These are phyloP conservation scores for Pseudoatta argentina DNA, from an alignment of 1,140 invertebrate species.

Conservation along the genomic window DNA sequence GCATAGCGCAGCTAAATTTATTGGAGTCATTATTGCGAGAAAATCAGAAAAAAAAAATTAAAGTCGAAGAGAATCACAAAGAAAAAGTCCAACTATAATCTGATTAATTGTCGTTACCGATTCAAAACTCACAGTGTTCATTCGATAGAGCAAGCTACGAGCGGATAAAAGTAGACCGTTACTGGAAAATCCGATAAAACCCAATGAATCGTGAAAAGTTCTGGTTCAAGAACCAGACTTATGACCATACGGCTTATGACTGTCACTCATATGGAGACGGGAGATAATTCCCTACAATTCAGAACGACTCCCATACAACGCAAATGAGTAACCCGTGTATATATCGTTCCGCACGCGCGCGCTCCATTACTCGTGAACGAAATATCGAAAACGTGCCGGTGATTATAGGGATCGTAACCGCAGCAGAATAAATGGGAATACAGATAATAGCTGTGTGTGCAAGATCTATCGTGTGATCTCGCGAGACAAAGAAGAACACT, in stretches of 20 bases:
- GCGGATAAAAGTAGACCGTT: slow-evolving; percentile 56
- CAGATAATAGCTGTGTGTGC: slow-evolving; percentile 29
- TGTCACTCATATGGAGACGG: not conserved
- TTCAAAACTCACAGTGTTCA: not conserved
- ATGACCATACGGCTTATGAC: slow-evolving; percentile 10
- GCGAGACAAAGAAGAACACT: slow-evolving; percentile 37
- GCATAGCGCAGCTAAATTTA: not conserved
- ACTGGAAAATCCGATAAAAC: slow-evolving; percentile 27
- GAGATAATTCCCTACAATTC: slow-evolving; percentile 52
- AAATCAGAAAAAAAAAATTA: not conserved
- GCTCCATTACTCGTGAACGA: slow-evolving; percentile 1
- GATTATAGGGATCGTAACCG: slow-evolving; percentile 25
- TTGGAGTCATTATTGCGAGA: not conserved
- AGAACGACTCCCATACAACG: slow-evolving; percentile 11
- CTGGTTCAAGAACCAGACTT: not conserved
- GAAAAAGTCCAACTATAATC: not conserved
- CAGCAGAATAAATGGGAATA: slow-evolving; percentile 37
- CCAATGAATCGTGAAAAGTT: slow-evolving; percentile 38
- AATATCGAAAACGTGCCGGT: slow-evolving; percentile 32
- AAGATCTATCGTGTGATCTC: not conserved
- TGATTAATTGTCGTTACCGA: not conserved
- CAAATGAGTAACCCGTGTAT: slow-evolving; percentile 23
- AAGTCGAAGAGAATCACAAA: not conserved
- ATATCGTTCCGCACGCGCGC: not conserved
- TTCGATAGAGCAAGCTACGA: slow-evolving; percentile 1